phyloP scores from a whole-genome alignment of 30 jellyfish, hydroid and myxozoan species.

The Aurelia sp. region DNA sequence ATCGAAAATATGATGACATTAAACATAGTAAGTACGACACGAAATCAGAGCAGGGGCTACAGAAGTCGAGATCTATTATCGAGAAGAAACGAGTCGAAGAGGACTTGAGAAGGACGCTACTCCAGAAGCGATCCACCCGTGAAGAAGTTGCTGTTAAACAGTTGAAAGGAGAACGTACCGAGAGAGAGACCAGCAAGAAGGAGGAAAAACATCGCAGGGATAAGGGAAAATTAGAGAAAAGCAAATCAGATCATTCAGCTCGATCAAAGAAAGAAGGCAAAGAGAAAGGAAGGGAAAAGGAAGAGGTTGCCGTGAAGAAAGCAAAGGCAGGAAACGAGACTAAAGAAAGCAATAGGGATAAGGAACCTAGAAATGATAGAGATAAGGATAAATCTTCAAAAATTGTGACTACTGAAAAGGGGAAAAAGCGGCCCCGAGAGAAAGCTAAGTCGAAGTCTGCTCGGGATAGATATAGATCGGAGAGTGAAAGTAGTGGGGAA shows the following conservation, averaged over 20 bases:
- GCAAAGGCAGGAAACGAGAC: background rate
- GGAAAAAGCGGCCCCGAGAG: slow-evolving; percentile 59
- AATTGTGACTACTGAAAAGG: slow-evolving; percentile 1
- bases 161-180: slow-evolving; percentile 2
- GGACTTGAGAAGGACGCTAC: slow-evolving; percentile 59
- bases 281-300: slow-evolving; percentile 12
- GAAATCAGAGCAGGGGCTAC: slow-evolving; percentile 10
- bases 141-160: background rate
- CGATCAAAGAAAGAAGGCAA: slow-evolving; percentile 2
- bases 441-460: slow-evolving; percentile 28
- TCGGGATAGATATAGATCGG: slow-evolving; percentile 4
- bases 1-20: slow-evolving; percentile 5
- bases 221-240: background rate
- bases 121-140: slow-evolving; percentile 52
- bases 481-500: slow-evolving; percentile 50
- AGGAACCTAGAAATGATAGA: background rate
- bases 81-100: slow-evolving; percentile 53
- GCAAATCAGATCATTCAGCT: background rate
- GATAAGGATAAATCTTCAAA: slow-evolving; percentile 24
- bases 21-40: slow-evolving; percentile 12
- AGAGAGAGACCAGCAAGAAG: slow-evolving; percentile 16
- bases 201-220: slow-evolving; percentile 38
- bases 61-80: slow-evolving; percentile 27
- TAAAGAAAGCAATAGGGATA: slow-evolving; percentile 4
- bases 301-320: background rate